These are phyloP conservation scores for Gonocerus acuteangulatus DNA, from an alignment of 2,888 invertebrate species.

Conservation along the genomic window DNA sequence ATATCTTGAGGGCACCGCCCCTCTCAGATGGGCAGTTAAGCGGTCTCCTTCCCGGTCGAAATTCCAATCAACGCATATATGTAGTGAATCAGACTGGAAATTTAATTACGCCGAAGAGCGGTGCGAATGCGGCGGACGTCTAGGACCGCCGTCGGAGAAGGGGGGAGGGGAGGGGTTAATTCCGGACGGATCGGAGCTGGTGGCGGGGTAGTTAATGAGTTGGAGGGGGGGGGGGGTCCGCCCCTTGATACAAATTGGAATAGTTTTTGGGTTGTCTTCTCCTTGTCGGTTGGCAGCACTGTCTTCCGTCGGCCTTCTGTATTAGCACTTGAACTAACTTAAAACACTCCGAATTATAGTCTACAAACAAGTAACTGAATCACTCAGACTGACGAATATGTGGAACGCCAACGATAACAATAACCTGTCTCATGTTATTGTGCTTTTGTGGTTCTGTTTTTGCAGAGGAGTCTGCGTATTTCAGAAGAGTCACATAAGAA, in stretches of 20 bases:
- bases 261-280: slow-evolving; percentile 1
- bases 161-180: background rate
- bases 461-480: too few relatives aligned
- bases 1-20: background rate
- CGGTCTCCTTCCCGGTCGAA: background rate
- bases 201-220: too few relatives aligned
- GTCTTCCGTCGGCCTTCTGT: too few relatives aligned
- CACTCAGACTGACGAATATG: too few relatives aligned
- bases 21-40: background rate
- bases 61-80: slow-evolving; percentile 17
- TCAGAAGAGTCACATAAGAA: too few relatives aligned
- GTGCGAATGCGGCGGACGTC: slow-evolving; percentile 9
- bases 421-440: too few relatives aligned
- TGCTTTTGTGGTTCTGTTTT: too few relatives aligned
- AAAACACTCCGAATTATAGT: too few relatives aligned
- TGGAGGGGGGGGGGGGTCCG: too few relatives aligned
- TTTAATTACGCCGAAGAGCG: slow-evolving; percentile 8
- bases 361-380: too few relatives aligned
- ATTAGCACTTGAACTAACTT: too few relatives aligned
- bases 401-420: too few relatives aligned
- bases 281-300: background rate
- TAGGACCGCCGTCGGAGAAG: slow-evolving; percentile 2
- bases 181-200: background rate
- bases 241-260: slow-evolving; percentile 14
- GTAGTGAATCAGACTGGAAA: slow-evolving; percentile 15